Conservation (phyloP, 2,888 invertebrate species). For the Euplexia lucipara region DNA sequence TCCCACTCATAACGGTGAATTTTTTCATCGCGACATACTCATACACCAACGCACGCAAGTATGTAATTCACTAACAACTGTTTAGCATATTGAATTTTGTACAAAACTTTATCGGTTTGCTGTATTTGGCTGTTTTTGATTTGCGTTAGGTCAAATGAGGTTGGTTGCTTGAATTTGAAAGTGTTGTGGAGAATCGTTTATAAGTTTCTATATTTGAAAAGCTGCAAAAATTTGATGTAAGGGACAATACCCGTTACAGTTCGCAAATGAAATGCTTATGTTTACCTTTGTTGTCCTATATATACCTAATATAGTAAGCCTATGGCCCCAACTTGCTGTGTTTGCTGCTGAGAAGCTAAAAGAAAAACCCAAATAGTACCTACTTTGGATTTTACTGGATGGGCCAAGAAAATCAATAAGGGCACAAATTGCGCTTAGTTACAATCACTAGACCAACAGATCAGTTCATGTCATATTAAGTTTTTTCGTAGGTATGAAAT, state of each 20-base stretch:
- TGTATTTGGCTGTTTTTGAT: conserved; percentile 27
- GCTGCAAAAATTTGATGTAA: too few species aligned
- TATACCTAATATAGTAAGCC: too few species aligned
- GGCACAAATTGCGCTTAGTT: background rate
- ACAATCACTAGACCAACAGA: background rate
- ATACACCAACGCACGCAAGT: conserved; percentile 67
- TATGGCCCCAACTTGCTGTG: too few species aligned
- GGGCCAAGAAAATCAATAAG: too few species aligned
- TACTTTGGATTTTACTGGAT: background rate
- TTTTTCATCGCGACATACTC: conserved; percentile 59
- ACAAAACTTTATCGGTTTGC: conserved; percentile 38
- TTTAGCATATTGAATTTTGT: conserved; percentile 73
- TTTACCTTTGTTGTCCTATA: too few species aligned
- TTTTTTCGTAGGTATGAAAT: background rate
- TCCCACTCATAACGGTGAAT: conserved; percentile 63
- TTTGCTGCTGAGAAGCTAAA: background rate
- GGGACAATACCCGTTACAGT: too few species aligned
- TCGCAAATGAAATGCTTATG: too few species aligned
- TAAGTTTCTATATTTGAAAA: background rate
- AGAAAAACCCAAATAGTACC: background rate
- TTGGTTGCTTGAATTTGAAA: conserved; percentile 11
- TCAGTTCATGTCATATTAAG: background rate
- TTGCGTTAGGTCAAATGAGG: conserved; percentile 26
- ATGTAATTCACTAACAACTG: conserved; percentile 66
- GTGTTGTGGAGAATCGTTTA: background rate